A percentile compares a stretch with the other conserved stretches of the same genome.
Conservation (phyloP, 2,797 vertebrate species). For the Acrossocheilus fasciatus region DNA sequence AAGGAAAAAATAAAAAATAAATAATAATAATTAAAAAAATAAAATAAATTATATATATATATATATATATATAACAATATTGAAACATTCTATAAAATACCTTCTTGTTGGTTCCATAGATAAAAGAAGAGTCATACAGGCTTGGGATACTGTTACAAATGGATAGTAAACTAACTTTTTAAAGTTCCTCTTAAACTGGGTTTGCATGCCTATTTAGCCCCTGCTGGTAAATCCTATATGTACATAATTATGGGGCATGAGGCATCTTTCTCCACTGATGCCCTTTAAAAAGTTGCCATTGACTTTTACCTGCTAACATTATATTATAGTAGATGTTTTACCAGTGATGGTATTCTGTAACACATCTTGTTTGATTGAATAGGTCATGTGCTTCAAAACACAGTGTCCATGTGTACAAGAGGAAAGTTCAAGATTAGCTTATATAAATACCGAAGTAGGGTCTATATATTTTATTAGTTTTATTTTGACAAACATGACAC, state of each 20-base stretch:
- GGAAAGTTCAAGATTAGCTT: neutral
- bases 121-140: neutral
- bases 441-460: neutral
- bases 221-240: no score
- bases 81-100: neutral
- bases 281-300: neutral
- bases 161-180: neutral
- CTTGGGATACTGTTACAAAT: neutral
- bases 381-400: neutral
- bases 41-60: neutral
- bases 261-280: neutral
- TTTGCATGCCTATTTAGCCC: no score
- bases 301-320: neutral
- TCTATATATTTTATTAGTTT: neutral
- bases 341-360: neutral
- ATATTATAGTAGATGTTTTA: neutral
- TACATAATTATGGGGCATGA: neutral
- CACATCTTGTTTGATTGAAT: no score
- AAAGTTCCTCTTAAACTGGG: neutral
- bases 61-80: neutral
- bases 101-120: neutral
- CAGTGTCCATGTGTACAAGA: neutral
- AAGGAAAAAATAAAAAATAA: neutral
- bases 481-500: neutral
- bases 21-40: neutral